Conservation (phyloP, 2,797 vertebrate species). For the Danio aesculapii region DNA sequence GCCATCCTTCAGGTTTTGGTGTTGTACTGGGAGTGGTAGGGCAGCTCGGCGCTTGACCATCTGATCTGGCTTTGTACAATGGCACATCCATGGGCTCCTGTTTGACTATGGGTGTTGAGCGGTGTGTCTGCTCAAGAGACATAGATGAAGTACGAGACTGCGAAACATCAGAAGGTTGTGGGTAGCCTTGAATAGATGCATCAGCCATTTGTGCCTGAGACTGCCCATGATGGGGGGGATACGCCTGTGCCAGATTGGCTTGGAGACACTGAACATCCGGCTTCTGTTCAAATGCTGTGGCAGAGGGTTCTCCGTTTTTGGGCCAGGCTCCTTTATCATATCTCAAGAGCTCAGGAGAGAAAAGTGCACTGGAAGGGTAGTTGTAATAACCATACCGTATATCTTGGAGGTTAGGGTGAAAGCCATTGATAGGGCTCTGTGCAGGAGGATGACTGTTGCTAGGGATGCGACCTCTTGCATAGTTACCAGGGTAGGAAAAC, state of each 20-base stretch:
- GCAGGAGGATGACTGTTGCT: slow-evolving; percentile 79
- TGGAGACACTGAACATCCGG: slow-evolving; percentile 85
- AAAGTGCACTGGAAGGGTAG: slow-evolving; percentile 88
- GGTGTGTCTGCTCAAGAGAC: slow-evolving; percentile 69
- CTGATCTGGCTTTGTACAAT: slow-evolving; percentile 71
- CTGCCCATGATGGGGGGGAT: slow-evolving; percentile 62
- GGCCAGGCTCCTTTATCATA: slow-evolving; percentile 81
- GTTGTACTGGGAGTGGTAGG: slow-evolving; percentile 68
- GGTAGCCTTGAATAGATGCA: slow-evolving; percentile 58
- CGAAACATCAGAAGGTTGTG: slow-evolving; percentile 56
- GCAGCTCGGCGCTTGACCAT: slow-evolving; percentile 62
- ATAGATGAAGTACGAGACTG: slow-evolving; percentile 68
- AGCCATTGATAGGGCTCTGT: slow-evolving; percentile 85
- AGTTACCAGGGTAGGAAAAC: slow-evolving; percentile 92
- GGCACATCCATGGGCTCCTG: slow-evolving; percentile 89
- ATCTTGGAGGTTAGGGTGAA: slow-evolving; percentile 87
- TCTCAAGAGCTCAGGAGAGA: slow-evolving; percentile 87
- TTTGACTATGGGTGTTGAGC: slow-evolving; percentile 85
- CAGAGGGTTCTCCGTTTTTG: slow-evolving; percentile 69
- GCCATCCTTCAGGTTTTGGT: slow-evolving; percentile 77
- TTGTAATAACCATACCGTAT: slow-evolving; percentile 91
- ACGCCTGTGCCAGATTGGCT: slow-evolving; percentile 81
- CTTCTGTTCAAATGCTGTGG: slow-evolving; percentile 82
- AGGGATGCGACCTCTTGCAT: slow-evolving; percentile 93
- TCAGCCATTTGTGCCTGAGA: slow-evolving; percentile 63